Conservation (phyloP, 2,797 vertebrate genomes). For the Phalloptychus januarius region DNA sequence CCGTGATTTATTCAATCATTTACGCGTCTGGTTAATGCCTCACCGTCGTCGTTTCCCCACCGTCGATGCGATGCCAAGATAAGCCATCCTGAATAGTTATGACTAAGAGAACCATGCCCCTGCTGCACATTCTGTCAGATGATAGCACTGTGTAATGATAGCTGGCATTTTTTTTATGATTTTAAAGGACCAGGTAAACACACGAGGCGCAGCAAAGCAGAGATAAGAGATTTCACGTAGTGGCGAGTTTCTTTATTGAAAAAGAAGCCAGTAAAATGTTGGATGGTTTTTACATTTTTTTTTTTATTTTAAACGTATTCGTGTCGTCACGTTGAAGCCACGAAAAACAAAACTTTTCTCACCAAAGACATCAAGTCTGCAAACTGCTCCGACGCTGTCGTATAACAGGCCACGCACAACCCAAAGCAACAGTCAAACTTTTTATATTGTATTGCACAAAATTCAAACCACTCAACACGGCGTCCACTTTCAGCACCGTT, state of each 20-base stretch:
- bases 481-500: slow-evolving; percentile 46
- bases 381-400: slow-evolving; percentile 28
- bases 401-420: slow-evolving; percentile 45
- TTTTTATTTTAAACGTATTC: slow-evolving; percentile 16
- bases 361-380: slow-evolving; percentile 32
- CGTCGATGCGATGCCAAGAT: slow-evolving; percentile 26
- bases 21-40: slow-evolving; percentile 80
- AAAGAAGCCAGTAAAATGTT: slow-evolving; percentile 46
- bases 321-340: slow-evolving; percentile 20
- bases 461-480: slow-evolving; percentile 53
- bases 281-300: slow-evolving; percentile 2
- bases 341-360: slow-evolving; percentile 22
- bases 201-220: slow-evolving; percentile 18
- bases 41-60: slow-evolving; percentile 59
- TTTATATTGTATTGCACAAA: slow-evolving; percentile 76
- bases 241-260: slow-evolving; percentile 73
- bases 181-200: slow-evolving; percentile 35
- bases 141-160: slow-evolving; percentile 43
- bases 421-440: slow-evolving; percentile 45
- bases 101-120: slow-evolving; percentile 31
- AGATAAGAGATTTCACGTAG: slow-evolving; percentile 46
- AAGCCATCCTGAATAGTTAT: slow-evolving; percentile 42
- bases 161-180: slow-evolving; percentile 32
- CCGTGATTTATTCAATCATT: slow-evolving; percentile 73
- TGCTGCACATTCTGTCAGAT: slow-evolving; percentile 43